These are phyloP conservation scores for Muscidifurax raptorellus DNA, from an alignment of 1,140 invertebrate genomes.

Conservation along the genomic window DNA sequence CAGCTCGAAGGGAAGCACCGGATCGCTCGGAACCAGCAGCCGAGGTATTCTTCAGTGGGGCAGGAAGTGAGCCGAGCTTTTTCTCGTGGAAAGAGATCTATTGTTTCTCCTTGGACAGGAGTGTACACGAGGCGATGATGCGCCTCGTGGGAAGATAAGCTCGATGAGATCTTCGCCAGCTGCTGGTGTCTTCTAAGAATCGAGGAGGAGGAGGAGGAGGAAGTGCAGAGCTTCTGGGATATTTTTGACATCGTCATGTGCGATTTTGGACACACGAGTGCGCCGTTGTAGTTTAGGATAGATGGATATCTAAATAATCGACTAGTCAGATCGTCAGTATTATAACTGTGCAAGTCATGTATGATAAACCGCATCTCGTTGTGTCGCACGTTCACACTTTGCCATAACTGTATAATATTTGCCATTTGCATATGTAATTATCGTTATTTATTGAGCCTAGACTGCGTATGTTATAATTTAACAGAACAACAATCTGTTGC, in stretches of 20 bases:
- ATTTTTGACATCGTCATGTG: too few relatives aligned
- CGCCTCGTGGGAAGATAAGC: background rate
- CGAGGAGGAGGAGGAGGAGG: background rate
- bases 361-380: background rate
- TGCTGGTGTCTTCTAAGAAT: too few relatives aligned
- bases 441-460: background rate
- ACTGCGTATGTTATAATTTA: background rate
- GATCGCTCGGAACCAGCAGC: conserved; percentile 55
- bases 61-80: conserved; percentile 67
- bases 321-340: conserved; percentile 52
- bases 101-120: background rate
- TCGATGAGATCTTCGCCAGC: too few relatives aligned
- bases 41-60: conserved; percentile 66
- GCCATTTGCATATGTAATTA: background rate
- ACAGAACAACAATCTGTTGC: background rate
- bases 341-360: conserved; percentile 33
- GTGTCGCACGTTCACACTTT: background rate
- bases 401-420: conserved; percentile 5
- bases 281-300: background rate
- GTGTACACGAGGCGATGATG: background rate
- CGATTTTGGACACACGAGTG: background rate
- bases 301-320: background rate
- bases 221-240: too few relatives aligned
- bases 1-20: conserved; percentile 65
- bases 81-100: too few relatives aligned